Evolutionary conservation across 1,140 invertebrate genomes (phyloP).

Genomic region (Drosophila tropicalis): DNA sequence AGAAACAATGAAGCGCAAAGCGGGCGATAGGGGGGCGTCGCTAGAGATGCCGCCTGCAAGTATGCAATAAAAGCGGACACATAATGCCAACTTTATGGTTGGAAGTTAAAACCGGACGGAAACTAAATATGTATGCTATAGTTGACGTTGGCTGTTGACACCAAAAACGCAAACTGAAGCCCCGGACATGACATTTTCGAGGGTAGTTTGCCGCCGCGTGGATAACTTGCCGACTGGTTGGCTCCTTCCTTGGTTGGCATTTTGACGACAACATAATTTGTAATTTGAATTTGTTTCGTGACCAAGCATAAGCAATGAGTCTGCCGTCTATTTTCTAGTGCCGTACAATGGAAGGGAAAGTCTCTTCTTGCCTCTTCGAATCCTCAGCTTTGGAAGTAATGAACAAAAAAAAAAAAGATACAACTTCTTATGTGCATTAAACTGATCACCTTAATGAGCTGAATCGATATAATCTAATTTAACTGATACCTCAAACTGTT

Average conservation of each 20-base stretch:
- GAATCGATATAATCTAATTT: slow-evolving; percentile 5
- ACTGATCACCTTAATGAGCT: slow-evolving; percentile 7
- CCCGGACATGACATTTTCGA: slow-evolving; percentile 41
- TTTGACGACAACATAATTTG: slow-evolving; percentile 81
- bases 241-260: background rate
- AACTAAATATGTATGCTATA: slow-evolving; percentile 62
- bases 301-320: slow-evolving; percentile 78
- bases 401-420: background rate
- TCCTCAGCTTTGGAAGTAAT: background rate
- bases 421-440: background rate
- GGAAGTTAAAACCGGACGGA: slow-evolving; percentile 78
- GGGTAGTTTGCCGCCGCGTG: slow-evolving; percentile 3
- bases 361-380: background rate
- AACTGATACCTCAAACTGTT: background rate
- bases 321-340: background rate
- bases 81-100: slow-evolving; percentile 72
- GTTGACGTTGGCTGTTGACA: slow-evolving; percentile 52
- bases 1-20: slow-evolving; percentile 68
- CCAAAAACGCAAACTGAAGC: slow-evolving; percentile 52
- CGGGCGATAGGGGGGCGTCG: background rate
- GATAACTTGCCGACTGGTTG: slow-evolving; percentile 5
- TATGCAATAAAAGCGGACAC: slow-evolving; percentile 78
- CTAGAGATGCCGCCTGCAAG: slow-evolving; percentile 47
- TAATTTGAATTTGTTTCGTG: slow-evolving; percentile 83
- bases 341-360: background rate